These are phyloP conservation scores for Drosophila parthenogenetica DNA, from an alignment of 2,888 invertebrate genomes.

Conservation along the genomic window DNA sequence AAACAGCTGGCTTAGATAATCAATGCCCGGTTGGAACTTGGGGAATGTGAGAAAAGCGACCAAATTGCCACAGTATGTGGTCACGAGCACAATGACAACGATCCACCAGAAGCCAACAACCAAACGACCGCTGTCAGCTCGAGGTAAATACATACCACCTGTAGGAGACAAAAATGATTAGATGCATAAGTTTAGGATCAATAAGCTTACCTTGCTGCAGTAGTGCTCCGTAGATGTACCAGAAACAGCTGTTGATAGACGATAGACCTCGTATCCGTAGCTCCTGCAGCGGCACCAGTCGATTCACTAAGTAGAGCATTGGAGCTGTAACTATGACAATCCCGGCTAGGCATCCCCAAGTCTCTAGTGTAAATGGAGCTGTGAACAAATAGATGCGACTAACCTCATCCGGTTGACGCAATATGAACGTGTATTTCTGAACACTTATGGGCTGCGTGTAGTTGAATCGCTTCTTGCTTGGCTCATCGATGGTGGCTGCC, in stretches of 20 bases:
- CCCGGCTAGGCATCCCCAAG: slow-evolving; percentile 92
- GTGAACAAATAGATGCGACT: slow-evolving; percentile 93
- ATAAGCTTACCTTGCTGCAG: slow-evolving; percentile 92
- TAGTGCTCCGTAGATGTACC: slow-evolving; percentile 94
- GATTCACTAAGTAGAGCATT: slow-evolving; percentile 90
- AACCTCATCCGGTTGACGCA: slow-evolving; percentile 91
- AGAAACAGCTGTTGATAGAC: slow-evolving; percentile 84
- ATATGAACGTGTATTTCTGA: slow-evolving; percentile 92
- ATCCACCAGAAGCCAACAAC: slow-evolving; percentile 97
- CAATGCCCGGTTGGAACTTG: slow-evolving; percentile 86
- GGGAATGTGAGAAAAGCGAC: slow-evolving; percentile 97
- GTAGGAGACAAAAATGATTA: slow-evolving; percentile 5
- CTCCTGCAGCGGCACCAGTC: slow-evolving; percentile 87
- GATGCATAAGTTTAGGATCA: neutral
- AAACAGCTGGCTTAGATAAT: slow-evolving; percentile 84
- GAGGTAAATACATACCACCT: slow-evolving; percentile 95
- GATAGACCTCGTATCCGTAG: slow-evolving; percentile 85
- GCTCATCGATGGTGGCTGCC: slow-evolving; percentile 83
- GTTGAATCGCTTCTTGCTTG: slow-evolving; percentile 87
- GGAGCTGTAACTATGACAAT: slow-evolving; percentile 92
- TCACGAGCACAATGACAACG: slow-evolving; percentile 94
- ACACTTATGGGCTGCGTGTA: slow-evolving; percentile 92
- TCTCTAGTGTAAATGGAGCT: slow-evolving; percentile 92
- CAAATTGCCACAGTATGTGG: slow-evolving; percentile 96
- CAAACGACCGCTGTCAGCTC: slow-evolving; percentile 93